Base-by-base conservation (phyloP, 2,797 vertebrate species). In the Arctocebus calabarensis region DNA sequence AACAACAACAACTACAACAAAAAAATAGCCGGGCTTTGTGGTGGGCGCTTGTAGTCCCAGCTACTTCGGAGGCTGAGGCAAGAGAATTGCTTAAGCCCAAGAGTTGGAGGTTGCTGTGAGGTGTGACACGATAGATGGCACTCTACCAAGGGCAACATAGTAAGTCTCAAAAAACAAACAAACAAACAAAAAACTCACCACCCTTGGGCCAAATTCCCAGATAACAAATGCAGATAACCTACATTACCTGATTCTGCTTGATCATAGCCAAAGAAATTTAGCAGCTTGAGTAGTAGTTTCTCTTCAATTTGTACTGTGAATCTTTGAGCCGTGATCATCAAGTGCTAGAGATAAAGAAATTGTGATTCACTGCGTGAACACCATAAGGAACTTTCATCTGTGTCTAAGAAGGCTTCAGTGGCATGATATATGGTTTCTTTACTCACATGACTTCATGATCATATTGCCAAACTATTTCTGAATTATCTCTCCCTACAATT, bases 281-380 rank as follows among this genome's bases (percentile, higher is more conserved):
- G 98, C 0, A 99, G 98, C 96, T 99, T 99, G 45, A 99, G 99
- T 84, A 99, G 98, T 0, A 99, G 98, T 4, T 99, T 99, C 98
- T 99, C 99, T 97, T 99, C 99, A 1, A 99, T 99, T 97, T 99
- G 99, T 92, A 99, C 98, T 0, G 99, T 99, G 97, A 99, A 99
- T 91, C 98, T 99, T 1, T 98, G 98, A 29, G 99, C 99, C 0
- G 99, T 99, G 97, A 99, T 98, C 99, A 99, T 99, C 68, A 99
- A 98, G 97, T 99, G 99, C 99, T 99, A 59, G 94, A 98, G 66
- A 97, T 7, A 97, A 97, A 95, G 59, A 96, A 79, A 96, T 75
- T 85, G 97, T 62, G 89, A 90, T 95, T 98, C 94, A 97, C 43
- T 96, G 43, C 2, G 83, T 62, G 79, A 98, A 88, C 29, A 74